Evolutionary conservation across 1,140 invertebrate species (phyloP), one percentile per base, ranked within the genome.

Genomic region (Drosophila obscura): DNA sequence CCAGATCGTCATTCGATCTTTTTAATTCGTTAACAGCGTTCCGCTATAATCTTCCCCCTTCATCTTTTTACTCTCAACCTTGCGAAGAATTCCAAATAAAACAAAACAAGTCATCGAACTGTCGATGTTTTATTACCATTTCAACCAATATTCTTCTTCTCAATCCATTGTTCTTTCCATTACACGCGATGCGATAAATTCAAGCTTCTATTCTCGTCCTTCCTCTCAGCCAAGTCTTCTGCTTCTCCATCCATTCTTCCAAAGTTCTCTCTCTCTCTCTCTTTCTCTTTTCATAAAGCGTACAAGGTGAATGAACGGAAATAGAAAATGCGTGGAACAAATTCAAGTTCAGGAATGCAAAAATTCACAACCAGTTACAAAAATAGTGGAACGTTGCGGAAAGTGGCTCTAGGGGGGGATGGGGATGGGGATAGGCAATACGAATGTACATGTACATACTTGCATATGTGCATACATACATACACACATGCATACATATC

Each of bases 301-400:
- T 55, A 68, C 63, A 68, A 69, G 66, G 66, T 69, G 66, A 69
- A 69, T 45, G 66, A 69, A 69, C 66, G 66, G 66, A 69, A 69
- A 69, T 57, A 51, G 66, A 68, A 69, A 69, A 68, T 69, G 66
- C 66, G 67, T 71, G 67, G 64, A 71, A 69, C 65, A 69, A 71
- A 69, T 71, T 71, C 67, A 71, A 71, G 67, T 71, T 71, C 67
- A 71, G 51, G 67, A 71, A 71, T 71, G 67, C 67, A 71, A 71
- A 71, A 71, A 71, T 71, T 71, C 67, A 55, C 65, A 71, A 71
- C 67, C 67, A 71, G 67, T 71, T 71, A 39, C 11, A 13, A 39
- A 39, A 39, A 39, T 39, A 13, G 35, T 39, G 35, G 35, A 39
- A 39, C 35, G 11, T 11, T 39, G 35, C 11, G 35, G 35, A 39